Evolutionary conservation across 2,113 vertebrate species (phyloP).

Genomic region (Chaetodon trifascialis): DNA sequence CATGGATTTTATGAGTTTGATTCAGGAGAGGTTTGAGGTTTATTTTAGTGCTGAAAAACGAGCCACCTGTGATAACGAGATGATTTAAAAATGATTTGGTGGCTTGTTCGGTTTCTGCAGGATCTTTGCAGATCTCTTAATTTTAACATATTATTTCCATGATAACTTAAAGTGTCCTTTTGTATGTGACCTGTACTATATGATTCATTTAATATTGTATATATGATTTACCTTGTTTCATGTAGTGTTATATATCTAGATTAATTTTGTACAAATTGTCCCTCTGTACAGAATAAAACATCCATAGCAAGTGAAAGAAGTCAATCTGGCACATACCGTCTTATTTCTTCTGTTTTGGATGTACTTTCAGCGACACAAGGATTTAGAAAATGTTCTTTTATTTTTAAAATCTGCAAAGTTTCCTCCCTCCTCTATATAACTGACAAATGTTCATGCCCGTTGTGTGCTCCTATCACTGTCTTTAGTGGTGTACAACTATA

Average conservation of each 20-base stretch:
- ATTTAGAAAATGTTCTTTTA: constrained; percentile 67
- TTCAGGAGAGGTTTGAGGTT: constrained; percentile 65
- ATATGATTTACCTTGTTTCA: constrained; percentile 99
- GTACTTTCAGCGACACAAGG: constrained; percentile 61
- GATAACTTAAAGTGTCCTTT: constrained; percentile 96
- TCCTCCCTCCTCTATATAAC: constrained; percentile 70
- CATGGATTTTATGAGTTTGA: constrained; percentile 71
- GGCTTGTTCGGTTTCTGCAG: constrained; percentile 86
- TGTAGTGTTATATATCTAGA: constrained; percentile 98
- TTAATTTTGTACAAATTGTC: constrained; percentile 99
- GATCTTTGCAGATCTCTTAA: constrained; percentile 80
- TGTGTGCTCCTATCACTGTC: constrained; percentile 82
- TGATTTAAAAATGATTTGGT: constrained; percentile 82
- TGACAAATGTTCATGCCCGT: constrained; percentile 75
- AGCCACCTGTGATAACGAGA: constrained; percentile 70
- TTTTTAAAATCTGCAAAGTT: constrained; percentile 77
- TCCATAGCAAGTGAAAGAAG: constrained; percentile 81
- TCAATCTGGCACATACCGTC: constrained; percentile 77
- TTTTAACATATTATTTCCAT: constrained; percentile 85
- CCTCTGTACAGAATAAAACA: constrained; percentile 96
- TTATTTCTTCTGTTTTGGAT: constrained; percentile 63
- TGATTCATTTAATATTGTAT: constrained; percentile 98
- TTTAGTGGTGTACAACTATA: constrained; percentile 83
- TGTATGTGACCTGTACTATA: constrained; percentile 94
- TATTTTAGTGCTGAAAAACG: constrained; percentile 88